These are phyloP conservation scores for Podarcis siculus DNA, from an alignment of 2,797 vertebrate genomes.

Conservation along the genomic window DNA sequence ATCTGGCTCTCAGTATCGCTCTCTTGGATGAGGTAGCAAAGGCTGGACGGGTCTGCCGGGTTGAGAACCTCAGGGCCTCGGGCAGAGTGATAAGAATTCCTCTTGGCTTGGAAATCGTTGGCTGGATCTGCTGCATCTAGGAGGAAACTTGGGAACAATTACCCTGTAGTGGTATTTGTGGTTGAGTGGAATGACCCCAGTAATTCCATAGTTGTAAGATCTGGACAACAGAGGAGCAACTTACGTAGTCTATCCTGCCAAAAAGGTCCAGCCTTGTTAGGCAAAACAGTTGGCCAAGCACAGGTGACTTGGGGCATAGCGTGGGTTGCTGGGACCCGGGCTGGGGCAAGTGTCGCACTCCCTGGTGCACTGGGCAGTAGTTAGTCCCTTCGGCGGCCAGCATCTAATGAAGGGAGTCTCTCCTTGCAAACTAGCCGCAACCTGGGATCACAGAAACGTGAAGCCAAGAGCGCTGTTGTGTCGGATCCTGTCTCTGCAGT, in stretches of 20 bases:
- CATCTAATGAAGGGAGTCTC: too few species aligned
- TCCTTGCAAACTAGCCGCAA: too few species aligned
- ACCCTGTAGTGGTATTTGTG: background rate
- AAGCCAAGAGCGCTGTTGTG: too few species aligned
- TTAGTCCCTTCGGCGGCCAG: too few species aligned
- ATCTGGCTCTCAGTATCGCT: constrained; percentile 74
- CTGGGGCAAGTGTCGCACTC: too few species aligned
- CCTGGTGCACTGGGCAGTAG: too few species aligned
- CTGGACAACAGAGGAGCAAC: background rate
- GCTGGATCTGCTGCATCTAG: constrained; percentile 46
- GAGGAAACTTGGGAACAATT: background rate
- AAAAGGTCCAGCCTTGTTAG: background rate
- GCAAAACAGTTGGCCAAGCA: background rate
- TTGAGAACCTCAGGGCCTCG: constrained; percentile 43
- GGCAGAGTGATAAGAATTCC: constrained; percentile 39
- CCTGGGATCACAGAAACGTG: too few species aligned
- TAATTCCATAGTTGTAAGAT: background rate
- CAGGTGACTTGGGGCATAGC: background rate
- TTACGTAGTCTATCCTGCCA: background rate
- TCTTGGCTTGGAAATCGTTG: constrained; percentile 27
- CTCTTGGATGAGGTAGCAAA: constrained; percentile 78
- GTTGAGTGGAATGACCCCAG: background rate
- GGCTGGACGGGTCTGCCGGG: constrained; percentile 64
- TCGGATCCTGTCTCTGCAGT: too few species aligned
- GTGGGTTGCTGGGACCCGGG: too few species aligned